A percentile compares a stretch with the other conserved stretches of the same genome.
Conservation (phyloP, 1,140 invertebrate genomes). For the Drosophila miranda region DNA sequence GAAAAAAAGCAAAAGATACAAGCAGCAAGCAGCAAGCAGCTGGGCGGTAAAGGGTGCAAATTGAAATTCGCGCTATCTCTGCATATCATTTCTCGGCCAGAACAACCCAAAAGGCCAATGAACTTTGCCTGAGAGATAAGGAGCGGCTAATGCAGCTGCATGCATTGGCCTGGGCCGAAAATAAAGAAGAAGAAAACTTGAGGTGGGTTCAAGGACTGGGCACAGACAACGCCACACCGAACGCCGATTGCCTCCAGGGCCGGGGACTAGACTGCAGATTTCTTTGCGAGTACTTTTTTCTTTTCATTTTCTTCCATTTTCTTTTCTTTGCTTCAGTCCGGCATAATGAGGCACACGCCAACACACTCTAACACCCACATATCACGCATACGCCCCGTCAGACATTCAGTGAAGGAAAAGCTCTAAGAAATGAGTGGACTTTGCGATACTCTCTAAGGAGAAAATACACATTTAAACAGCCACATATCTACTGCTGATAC, state of each 20-base stretch:
- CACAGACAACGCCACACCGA: conserved; percentile 16
- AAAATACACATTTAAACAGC: conserved; percentile 1
- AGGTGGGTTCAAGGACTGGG: conserved; percentile 49
- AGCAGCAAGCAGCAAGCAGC: conserved; percentile 16
- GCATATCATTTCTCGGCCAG: conserved; percentile 28
- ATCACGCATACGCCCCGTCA: conserved; percentile 55
- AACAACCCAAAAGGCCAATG: conserved; percentile 19
- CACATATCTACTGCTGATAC: conserved; percentile 24
- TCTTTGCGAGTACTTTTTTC: conserved; percentile 13
- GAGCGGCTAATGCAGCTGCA: conserved; percentile 17
- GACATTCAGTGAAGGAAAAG: conserved; percentile 9
- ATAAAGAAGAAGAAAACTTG: conserved; percentile 6
- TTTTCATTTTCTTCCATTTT: conserved; percentile 3
- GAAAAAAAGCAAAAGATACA: neutral
- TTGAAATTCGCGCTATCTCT: conserved; percentile 28
- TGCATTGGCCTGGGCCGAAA: conserved; percentile 27
- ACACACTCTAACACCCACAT: conserved; percentile 17
- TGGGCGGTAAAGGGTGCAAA: conserved; percentile 13
- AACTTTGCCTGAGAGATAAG: conserved; percentile 2
- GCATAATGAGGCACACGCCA: conserved; percentile 41
- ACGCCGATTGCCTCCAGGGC: conserved; percentile 28
- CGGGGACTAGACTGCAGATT: conserved; percentile 22
- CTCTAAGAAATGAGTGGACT: too few relatives aligned
- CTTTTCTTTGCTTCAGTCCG: conserved; percentile 13
- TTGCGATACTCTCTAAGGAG: too few relatives aligned